phyloP scores from a whole-genome alignment of 2,888 invertebrate genomes.

The Sinodicranocentrus sp. region DNA sequence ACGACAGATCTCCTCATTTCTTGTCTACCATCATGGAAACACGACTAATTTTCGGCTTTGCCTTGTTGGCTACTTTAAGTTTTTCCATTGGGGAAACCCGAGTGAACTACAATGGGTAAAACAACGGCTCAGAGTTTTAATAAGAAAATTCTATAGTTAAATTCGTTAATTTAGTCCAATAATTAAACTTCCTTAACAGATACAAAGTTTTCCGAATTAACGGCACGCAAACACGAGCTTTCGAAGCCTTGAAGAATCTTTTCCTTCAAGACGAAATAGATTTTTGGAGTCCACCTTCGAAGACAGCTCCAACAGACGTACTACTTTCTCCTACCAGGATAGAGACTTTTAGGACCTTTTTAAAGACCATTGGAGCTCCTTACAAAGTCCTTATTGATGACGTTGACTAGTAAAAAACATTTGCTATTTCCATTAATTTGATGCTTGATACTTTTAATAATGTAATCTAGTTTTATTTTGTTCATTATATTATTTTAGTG shows the following conservation, averaged over 20 bases:
- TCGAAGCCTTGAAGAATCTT: conserved; percentile 61
- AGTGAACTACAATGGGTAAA: conserved; percentile 74
- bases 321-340: conserved; percentile 84
- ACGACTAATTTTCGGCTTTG: background rate
- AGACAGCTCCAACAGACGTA: conserved; percentile 83
- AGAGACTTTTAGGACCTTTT: conserved; percentile 59
- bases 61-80: background rate
- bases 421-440: background rate
- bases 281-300: conserved; percentile 82
- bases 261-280: conserved; percentile 76
- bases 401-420: conserved; percentile 61
- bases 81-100: conserved; percentile 42
- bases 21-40: conserved; percentile 23
- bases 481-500: background rate
- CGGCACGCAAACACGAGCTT: conserved; percentile 51
- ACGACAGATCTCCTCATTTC: conserved; percentile 16
- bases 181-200: conserved; percentile 51
- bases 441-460: background rate
- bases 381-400: conserved; percentile 66
- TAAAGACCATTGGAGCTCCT: conserved; percentile 60
- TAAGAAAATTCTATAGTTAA: too few relatives aligned
- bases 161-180: too few relatives aligned
- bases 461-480: background rate
- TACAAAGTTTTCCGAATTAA: conserved; percentile 73
- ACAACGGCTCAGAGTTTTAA: too few relatives aligned